Evolutionary conservation across 2,888 invertebrate species (phyloP).

Genomic region (Tetanocera ferruginea): DNA sequence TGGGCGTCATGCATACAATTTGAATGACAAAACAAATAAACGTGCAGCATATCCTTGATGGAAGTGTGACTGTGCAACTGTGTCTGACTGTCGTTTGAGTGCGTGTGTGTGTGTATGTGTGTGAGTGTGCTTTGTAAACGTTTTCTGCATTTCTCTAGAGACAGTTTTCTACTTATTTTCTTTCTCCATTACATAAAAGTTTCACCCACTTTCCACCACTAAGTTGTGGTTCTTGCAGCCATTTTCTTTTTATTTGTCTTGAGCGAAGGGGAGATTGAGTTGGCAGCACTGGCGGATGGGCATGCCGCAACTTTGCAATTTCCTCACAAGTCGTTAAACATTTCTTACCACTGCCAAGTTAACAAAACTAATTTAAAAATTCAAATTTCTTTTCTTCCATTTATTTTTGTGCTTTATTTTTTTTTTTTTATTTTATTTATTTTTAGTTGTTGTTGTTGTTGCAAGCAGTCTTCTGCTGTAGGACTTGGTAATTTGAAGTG

Average conservation of each 20-base stretch:
- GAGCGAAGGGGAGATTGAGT: background rate
- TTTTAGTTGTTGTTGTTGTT: constrained; percentile 17
- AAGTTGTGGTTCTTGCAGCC: constrained; percentile 20
- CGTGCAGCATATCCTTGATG: constrained; percentile 14
- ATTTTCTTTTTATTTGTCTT: constrained; percentile 28
- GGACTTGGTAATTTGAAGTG: constrained; percentile 63
- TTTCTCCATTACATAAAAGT: background rate
- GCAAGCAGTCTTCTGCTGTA: constrained; percentile 43
- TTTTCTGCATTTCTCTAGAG: constrained; percentile 28
- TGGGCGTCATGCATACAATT: constrained; percentile 29
- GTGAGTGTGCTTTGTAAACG: constrained; percentile 11
- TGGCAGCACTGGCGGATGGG: background rate
- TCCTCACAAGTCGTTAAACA: constrained; percentile 68
- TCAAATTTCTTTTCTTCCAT: constrained; percentile 65
- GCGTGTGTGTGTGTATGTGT: constrained; percentile 42
- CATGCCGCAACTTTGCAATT: constrained; percentile 57
- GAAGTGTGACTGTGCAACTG: background rate
- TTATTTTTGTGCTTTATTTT: constrained; percentile 39
- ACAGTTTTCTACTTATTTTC: constrained; percentile 17
- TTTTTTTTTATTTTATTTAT: constrained; percentile 47
- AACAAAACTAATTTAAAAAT: constrained; percentile 71
- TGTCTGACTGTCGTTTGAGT: constrained; percentile 12
- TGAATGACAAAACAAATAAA: constrained; percentile 29
- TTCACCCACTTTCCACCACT: constrained; percentile 29
- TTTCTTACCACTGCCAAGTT: constrained; percentile 57